Conservation (phyloP, 2,113 vertebrate genomes). For the Oophaga pumilio region DNA sequence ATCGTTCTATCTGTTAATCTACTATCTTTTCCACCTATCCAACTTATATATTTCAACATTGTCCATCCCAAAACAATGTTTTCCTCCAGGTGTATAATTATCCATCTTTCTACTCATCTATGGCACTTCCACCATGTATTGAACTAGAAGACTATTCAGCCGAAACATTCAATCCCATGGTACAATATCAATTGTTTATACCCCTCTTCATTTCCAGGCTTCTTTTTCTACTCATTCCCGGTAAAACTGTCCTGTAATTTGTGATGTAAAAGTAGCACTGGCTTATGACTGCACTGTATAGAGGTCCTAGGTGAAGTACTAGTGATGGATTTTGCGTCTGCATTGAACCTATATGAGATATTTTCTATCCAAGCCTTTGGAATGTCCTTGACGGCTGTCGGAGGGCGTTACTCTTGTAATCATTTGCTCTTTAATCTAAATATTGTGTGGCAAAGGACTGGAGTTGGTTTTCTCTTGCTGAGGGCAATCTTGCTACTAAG, state of each 20-base stretch:
- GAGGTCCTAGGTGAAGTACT: background rate
- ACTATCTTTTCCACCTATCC: background rate
- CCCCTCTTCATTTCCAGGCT: background rate
- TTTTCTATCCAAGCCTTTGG: background rate
- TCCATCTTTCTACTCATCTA: background rate
- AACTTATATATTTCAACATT: background rate
- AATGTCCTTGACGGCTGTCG: slow-evolving; percentile 23
- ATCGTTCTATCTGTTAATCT: background rate
- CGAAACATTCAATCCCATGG: background rate
- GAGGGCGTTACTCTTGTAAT: slow-evolving; percentile 19
- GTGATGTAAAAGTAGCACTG: background rate
- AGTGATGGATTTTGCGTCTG: background rate
- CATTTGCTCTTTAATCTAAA: slow-evolving; percentile 27
- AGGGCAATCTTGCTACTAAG: slow-evolving; percentile 24
- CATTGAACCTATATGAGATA: background rate
- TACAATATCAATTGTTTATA: background rate
- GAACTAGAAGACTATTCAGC: too few relatives aligned
- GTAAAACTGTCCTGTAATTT: background rate
- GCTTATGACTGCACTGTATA: background rate
- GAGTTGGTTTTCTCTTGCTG: slow-evolving; percentile 28
- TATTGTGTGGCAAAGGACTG: background rate
- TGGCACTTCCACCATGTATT: background rate
- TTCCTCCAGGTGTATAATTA: background rate
- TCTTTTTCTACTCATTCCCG: background rate
- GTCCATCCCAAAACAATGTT: background rate